Evolutionary conservation across 2,888 invertebrate genomes (phyloP).

Genomic region (Holacanthella duospinosa): DNA sequence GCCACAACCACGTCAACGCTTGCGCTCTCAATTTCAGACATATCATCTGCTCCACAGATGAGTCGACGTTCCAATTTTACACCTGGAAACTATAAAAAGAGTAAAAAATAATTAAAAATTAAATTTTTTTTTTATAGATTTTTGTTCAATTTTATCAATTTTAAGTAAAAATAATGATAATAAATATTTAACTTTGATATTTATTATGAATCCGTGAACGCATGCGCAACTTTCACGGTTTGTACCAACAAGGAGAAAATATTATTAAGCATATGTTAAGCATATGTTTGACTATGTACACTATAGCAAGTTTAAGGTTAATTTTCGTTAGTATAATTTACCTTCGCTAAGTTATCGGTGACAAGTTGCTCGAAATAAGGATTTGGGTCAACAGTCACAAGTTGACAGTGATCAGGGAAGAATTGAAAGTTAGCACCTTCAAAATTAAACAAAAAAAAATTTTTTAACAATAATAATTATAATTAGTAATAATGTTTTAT

Average conservation of each 20-base stretch:
- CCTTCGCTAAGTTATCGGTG: not conserved
- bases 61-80: conserved; percentile 33
- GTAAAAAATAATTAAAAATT: not conserved
- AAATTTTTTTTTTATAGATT: not conserved
- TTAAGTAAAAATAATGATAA: too few species aligned
- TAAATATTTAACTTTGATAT: too few species aligned
- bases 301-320: not conserved
- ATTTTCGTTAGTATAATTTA: not conserved
- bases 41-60: conserved; percentile 31
- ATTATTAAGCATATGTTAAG: too few species aligned
- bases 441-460: not conserved
- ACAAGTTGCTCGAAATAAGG: not conserved
- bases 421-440: conserved; percentile 3
- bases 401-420: not conserved
- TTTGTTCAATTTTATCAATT: too few species aligned
- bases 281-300: too few species aligned
- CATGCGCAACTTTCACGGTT: too few species aligned
- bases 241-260: too few species aligned
- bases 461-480: too few species aligned
- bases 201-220: too few species aligned
- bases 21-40: conserved; percentile 35
- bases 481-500: not conserved
- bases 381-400: conserved; percentile 1
- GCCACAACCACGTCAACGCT: conserved; percentile 39
- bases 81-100: conserved; percentile 25